These are phyloP conservation scores for Pseudomyrmex cubaensis DNA, from an alignment of 1,140 invertebrate genomes.

Conservation along the genomic window DNA sequence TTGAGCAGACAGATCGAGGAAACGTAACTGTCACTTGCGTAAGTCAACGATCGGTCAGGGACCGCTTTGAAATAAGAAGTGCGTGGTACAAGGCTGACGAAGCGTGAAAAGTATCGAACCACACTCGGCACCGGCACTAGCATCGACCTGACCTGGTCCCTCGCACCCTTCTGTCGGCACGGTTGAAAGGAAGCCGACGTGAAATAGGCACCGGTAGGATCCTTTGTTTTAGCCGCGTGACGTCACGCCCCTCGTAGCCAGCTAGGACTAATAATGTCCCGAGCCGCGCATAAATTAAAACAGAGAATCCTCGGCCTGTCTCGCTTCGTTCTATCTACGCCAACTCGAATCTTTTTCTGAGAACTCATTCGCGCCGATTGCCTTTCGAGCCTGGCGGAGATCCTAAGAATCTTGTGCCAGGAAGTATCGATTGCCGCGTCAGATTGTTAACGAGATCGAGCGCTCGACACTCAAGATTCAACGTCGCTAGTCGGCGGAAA, in stretches of 20 bases:
- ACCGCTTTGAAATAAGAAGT: constrained; percentile 17
- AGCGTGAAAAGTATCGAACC: constrained; percentile 51
- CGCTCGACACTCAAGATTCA: constrained; percentile 17
- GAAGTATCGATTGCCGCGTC: constrained; percentile 32
- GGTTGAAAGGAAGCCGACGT: constrained; percentile 77
- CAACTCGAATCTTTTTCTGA: constrained; percentile 68
- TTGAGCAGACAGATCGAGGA: neutral
- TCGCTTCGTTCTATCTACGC: constrained; percentile 28
- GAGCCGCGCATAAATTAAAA: constrained; percentile 84
- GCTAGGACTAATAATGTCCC: constrained; percentile 83
- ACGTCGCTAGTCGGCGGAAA: constrained; percentile 9
- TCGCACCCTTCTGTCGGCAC: constrained; percentile 72
- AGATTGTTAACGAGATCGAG: constrained; percentile 38
- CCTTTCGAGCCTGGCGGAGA: neutral
- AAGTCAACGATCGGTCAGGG: neutral
- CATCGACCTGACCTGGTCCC: constrained; percentile 21
- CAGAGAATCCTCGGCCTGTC: constrained; percentile 70
- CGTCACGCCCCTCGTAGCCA: constrained; percentile 81
- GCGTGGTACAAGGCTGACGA: constrained; percentile 22
- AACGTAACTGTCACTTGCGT: neutral
- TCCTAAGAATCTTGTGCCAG: neutral
- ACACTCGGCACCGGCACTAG: constrained; percentile 1
- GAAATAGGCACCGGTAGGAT: constrained; percentile 76
- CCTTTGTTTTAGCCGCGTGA: constrained; percentile 84
- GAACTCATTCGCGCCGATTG: constrained; percentile 62